Conservation (phyloP, 2,888 invertebrate species). For the Pandemis corylana region DNA sequence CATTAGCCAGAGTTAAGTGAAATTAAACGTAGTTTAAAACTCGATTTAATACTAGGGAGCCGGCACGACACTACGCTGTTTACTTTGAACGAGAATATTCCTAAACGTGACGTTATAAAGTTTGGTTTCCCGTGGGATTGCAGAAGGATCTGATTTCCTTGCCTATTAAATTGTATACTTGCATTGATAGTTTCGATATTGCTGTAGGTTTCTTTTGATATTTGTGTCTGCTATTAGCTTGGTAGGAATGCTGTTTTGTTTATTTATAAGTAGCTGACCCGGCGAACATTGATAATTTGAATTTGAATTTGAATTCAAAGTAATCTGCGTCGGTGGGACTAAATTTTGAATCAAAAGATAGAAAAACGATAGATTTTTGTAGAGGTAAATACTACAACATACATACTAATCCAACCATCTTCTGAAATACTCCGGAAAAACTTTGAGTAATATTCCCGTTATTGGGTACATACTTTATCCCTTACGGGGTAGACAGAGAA, state of each 20-base stretch:
- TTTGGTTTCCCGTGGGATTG: not conserved
- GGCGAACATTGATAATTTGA: too few species aligned
- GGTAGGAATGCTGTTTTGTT: conserved; percentile 27
- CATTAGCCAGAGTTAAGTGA: conserved; percentile 61
- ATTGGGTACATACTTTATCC: too few species aligned
- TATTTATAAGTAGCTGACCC: not conserved
- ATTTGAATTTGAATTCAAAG: too few species aligned
- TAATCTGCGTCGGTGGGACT: too few species aligned
- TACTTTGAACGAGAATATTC: conserved; percentile 35
- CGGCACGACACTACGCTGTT: conserved; percentile 45
- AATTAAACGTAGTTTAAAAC: conserved; percentile 57
- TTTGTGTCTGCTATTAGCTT: conserved; percentile 24
- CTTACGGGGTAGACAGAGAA: too few species aligned
- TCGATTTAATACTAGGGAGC: conserved; percentile 52
- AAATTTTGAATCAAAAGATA: too few species aligned
- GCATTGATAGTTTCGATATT: conserved; percentile 35
- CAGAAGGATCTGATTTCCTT: conserved; percentile 37
- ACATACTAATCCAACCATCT: too few species aligned
- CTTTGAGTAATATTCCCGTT: too few species aligned
- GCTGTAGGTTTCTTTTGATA: conserved; percentile 29
- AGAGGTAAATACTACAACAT: too few species aligned
- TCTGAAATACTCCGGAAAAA: too few species aligned
- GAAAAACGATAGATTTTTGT: too few species aligned
- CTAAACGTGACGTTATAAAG: conserved; percentile 5
- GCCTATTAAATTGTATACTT: conserved; percentile 37